Evolutionary conservation across 2,113 vertebrate species (phyloP), one percentile per base, ranked within the genome.

Genomic region (Prunella fulvescens): DNA sequence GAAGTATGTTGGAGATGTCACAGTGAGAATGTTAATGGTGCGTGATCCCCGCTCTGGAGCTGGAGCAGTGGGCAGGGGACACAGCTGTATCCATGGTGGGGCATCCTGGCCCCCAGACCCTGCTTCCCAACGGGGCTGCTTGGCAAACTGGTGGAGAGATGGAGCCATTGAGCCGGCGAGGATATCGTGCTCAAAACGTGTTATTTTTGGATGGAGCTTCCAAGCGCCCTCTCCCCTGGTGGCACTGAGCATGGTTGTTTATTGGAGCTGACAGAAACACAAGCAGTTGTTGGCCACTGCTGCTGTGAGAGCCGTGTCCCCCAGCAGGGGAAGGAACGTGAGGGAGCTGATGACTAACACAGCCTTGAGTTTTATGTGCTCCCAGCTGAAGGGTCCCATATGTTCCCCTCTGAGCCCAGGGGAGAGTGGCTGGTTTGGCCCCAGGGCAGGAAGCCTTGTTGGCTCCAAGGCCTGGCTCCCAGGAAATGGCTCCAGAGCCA

Each of bases 251-350:
- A 19, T 2, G 1, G 76, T 31, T 96, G 94, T 95, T 96, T 88
- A 90, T 91, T 84, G 94, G 84, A 91, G 69, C 83, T 94, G 96
- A 92, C 95, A 95, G 86, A 79, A 86, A 91, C 93, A 93, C 95
- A 70, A 86, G 94, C 94, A 81, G 88, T 73, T 72, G 88, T 81
- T 24, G 47, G 90, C 70, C 4, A n/a, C n/a, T n/a, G n/a, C 94
- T 92, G 83, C 95, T 85, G 83, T 70, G 42, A 67, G 95, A 87
- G 90, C 11, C 14, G 58, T 64, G 90, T 96, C 86, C 96, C 70
- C 81, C 91, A 76, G 91, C 35, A 13, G 44, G 39, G 79, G 81
- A 82, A 84, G 74, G 94, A 91, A 53, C 89, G 29, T 10, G 77
- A 90, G 23, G 24, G 81, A 94, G 92, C 88, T 60, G 45, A 39